Evolutionary conservation across 2,888 invertebrate genomes (phyloP), one percentile per base, ranked within the genome.

Genomic region (Masnerella sp.): DNA sequence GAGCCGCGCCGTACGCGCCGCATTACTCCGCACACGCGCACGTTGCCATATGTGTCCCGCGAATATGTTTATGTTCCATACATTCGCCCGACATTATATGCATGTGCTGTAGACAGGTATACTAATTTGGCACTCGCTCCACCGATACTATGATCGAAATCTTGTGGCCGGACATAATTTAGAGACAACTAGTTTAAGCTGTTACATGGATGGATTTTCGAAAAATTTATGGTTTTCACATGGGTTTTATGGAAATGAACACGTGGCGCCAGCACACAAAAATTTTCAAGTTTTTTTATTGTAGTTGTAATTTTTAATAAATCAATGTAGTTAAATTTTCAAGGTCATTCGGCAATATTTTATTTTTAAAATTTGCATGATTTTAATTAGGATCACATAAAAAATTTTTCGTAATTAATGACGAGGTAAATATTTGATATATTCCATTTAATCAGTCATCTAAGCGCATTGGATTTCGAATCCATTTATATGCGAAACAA

Each of bases 11-110:
- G 65, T 61, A 54, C 67, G 49, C 36, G 58, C 76, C 65, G 43
- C 68, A 78, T 79, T 77, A 77, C 75, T 72, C 75, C 72, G 59
- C 65, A 56, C 71, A 58, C 54, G 47, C 59, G 45, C 59, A 20
- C 47, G 74, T 49, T 67, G 34, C 40, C 62, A 56, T 67, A 54
- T 64, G 72, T 51, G 52, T 67, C 59, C 61, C 58, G 54, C 65
- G 65, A 54, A 65, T 69, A 65, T 54, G 65, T 61, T 54, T 61
- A 49, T 54, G 42, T 32, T 18, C 49, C 38, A 70, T 69, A 64
- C 61, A 54, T 61, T 74, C 47, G 32, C 30, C 15, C 17, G 40
- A 59, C 34, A 20, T 64, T 40, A 56, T 56, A 36, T 51, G 49
- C 30, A 51, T 54, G 49, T 62, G 56, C 49, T 47, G 59, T 14